A percentile compares a stretch with the other conserved stretches of the same genome.
Evolutionary conservation across 2,888 invertebrate genomes (phyloP).

Genomic region (Stenurella melanura): DNA sequence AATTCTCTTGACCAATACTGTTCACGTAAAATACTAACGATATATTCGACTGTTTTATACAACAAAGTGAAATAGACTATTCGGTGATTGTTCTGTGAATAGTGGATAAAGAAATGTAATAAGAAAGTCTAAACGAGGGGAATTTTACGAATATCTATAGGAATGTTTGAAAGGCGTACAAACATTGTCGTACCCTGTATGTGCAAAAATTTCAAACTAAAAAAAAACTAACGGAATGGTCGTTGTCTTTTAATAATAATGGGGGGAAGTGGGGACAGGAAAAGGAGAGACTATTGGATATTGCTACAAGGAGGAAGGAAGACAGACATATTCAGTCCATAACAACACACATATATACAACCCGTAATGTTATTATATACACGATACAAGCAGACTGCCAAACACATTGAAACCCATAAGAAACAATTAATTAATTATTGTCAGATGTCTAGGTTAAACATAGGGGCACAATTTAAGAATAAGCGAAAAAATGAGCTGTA

Average conservation of each 20-base stretch:
- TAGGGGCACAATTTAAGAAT: slow-evolving; percentile 38
- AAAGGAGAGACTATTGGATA: slow-evolving; percentile 62
- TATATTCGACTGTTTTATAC: neutral
- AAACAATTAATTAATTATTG: slow-evolving; percentile 44
- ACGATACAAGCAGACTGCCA: slow-evolving; percentile 52
- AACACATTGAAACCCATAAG: slow-evolving; percentile 49
- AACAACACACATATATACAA: slow-evolving; percentile 68
- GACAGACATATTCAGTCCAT: slow-evolving; percentile 71
- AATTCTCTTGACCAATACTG: too few species aligned
- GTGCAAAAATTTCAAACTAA: slow-evolving; percentile 13
- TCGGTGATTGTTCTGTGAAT: neutral
- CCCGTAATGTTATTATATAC: slow-evolving; percentile 69
- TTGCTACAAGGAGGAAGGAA: slow-evolving; percentile 70
- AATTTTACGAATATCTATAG: neutral
- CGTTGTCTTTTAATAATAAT: slow-evolving; percentile 53
- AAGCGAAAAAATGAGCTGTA: neutral
- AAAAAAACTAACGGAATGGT: slow-evolving; percentile 47
- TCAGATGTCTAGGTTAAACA: slow-evolving; percentile 49
- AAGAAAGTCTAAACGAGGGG: neutral
- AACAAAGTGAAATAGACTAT: neutral
- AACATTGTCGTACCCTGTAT: slow-evolving; percentile 42
- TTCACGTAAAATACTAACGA: neutral
- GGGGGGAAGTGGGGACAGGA: slow-evolving; percentile 52
- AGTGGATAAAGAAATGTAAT: neutral
- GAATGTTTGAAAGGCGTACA: slow-evolving; percentile 40